Evolutionary conservation across 92 coral and sea anemone genomes (phyloP), one percentile per base, ranked within the genome.

Genomic region (Muricea muricata): DNA sequence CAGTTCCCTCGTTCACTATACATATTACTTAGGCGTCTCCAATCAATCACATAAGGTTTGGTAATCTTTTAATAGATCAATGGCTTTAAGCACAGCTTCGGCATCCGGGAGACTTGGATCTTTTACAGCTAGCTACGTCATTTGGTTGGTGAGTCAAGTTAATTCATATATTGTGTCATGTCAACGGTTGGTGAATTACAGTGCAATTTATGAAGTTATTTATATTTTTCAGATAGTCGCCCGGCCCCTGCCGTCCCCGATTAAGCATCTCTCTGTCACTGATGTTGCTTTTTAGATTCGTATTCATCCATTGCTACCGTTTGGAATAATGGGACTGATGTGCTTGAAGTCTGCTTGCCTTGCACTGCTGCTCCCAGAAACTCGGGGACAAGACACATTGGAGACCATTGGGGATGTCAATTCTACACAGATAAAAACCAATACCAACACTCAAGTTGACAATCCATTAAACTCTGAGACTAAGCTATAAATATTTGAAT

Each of bases 341-440:
- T 73, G 79, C 5, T 30, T 73, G 11, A 45, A 73, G 34, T 39
- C 56, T 17, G 79, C 79, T 6, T 28, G 20, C 18, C 56, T 73
- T 17, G 57, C 79, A 20, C 46, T 73, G 13, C 34, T 93, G 37
- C 88, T 94, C 10, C 98, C 98, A 5, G 98, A 94, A 79, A 94
- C 98, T 30, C 89, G 93, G 87, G 87, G 86, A 31, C 86, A 80
- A 45, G 94, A 97, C 12, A 94, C 98, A 23, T 93, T 89, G 9
- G 98, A 94, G 73, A 93, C 93, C 15, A 65, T 94, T 81, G 85
- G 69, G 20, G 84, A 75, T 41, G 26, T 73, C 15, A 45, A 26
- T 57, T 57, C 65, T 20, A 13, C 29, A n/a, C 30, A 57, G 13
- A 24, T 14, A 21, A 28, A 52, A 25, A 52, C 18, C 18, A 25